Evolutionary conservation across 2,113 vertebrate species (phyloP).

Genomic region (Semicossyphus pulcher): DNA sequence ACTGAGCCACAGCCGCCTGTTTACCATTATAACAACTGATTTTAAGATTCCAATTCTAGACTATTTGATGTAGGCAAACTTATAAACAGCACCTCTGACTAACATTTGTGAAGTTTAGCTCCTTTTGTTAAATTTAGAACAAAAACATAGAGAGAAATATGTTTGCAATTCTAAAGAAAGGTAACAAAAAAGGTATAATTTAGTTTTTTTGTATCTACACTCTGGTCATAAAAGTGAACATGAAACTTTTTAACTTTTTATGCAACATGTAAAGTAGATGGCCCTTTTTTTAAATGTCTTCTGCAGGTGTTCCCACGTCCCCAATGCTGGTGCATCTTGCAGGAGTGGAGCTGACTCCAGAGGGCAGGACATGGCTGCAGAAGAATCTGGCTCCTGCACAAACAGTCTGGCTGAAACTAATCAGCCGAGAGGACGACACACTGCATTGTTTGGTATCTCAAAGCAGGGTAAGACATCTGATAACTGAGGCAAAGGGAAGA

Average conservation of each 20-base stretch:
- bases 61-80: background rate
- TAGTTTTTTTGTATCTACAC: too few relatives aligned
- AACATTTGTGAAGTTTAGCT: background rate
- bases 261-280: background rate
- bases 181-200: background rate
- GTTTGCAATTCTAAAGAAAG: background rate
- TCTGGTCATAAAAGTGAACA: background rate
- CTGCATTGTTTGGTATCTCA: constrained; percentile 90
- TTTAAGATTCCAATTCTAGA: background rate
- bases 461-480: constrained; percentile 83
- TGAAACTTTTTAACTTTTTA: background rate
- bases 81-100: background rate
- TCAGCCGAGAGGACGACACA: constrained; percentile 84
- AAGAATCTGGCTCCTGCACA: constrained; percentile 83
- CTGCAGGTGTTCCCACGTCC: constrained; percentile 79
- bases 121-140: background rate
- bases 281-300: background rate
- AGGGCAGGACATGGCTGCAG: constrained; percentile 85
- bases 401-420: constrained; percentile 90
- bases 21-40: too few relatives aligned
- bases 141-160: background rate
- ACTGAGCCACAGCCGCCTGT: too few relatives aligned
- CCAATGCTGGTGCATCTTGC: constrained; percentile 87
- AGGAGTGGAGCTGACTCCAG: constrained; percentile 89
- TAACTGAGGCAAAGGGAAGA: background rate